These are phyloP conservation scores for Pristionchus entomophagus DNA, from an alignment of 2,888 invertebrate species.

Conservation along the genomic window DNA sequence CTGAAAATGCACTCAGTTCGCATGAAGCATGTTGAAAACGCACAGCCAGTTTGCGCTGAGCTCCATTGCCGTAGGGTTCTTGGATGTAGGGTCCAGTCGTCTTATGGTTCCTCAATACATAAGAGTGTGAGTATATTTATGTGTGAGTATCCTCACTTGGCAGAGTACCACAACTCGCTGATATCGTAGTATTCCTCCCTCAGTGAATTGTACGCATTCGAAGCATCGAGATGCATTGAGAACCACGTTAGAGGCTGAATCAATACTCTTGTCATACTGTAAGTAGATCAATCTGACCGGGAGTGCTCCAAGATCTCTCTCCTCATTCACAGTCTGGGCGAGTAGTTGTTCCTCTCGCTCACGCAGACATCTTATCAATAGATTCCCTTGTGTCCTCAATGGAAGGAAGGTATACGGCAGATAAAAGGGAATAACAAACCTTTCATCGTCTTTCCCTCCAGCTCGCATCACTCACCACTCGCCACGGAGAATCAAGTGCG, in stretches of 20 bases:
- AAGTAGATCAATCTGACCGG: neutral
- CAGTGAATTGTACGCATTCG: constrained; percentile 28
- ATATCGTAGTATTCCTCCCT: constrained; percentile 44
- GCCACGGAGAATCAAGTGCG: neutral
- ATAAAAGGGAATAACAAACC: neutral
- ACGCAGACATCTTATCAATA: constrained; percentile 14
- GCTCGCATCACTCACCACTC: constrained; percentile 15
- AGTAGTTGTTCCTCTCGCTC: constrained; percentile 32
- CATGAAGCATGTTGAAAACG: neutral
- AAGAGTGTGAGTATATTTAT: neutral
- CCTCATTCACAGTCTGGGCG: neutral
- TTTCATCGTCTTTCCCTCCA: neutral
- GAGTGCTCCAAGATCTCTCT: constrained; percentile 41
- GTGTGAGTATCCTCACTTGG: neutral
- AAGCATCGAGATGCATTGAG: constrained; percentile 25
- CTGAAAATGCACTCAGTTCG: neutral
- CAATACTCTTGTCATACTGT: too few relatives aligned
- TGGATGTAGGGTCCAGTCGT: constrained; percentile 39
- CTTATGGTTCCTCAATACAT: constrained; percentile 19
- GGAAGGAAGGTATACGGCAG: neutral
- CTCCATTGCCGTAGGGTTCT: constrained; percentile 45
- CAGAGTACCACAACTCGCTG: constrained; percentile 42
- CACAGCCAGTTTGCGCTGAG: constrained; percentile 36
- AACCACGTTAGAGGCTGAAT: constrained; percentile 44
- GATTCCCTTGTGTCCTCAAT: constrained; percentile 8